Evolutionary conservation across 2,797 vertebrate species (phyloP).

Genomic region (Acanthurus leucopareius): DNA sequence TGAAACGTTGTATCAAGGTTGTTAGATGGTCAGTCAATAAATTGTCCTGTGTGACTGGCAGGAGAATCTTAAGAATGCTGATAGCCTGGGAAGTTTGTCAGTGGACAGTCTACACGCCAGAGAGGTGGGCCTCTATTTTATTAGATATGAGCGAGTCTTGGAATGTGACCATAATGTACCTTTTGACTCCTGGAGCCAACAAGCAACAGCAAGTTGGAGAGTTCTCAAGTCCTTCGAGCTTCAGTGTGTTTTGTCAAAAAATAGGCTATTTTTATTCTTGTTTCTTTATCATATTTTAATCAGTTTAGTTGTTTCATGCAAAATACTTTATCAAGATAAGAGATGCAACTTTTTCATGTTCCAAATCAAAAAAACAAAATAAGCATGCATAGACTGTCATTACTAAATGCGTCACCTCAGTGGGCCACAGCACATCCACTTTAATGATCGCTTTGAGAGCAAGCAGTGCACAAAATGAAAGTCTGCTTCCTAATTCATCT

Average conservation of each 20-base stretch:
- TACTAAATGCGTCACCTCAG: background rate
- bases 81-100: conserved; percentile 76
- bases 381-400: background rate
- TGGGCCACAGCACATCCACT: background rate
- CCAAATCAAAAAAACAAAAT: background rate
- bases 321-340: background rate
- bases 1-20: conserved; percentile 54
- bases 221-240: conserved; percentile 5
- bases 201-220: conserved; percentile 40
- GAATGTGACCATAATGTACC: conserved; percentile 78
- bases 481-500: background rate
- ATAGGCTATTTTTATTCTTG: background rate
- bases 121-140: conserved; percentile 83
- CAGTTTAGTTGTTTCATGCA: background rate
- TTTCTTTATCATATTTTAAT: background rate
- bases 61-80: conserved; percentile 86
- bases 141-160: conserved; percentile 82
- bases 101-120: conserved; percentile 68
- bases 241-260: conserved; percentile 5
- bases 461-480: background rate
- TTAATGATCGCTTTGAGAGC: background rate
- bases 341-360: background rate
- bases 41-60: conserved; percentile 80
- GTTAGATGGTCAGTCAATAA: conserved; percentile 75
- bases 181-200: conserved; percentile 59